Evolutionary conservation across 2,113 vertebrate species (phyloP).

Genomic region (Xiphophorus maculatus): DNA sequence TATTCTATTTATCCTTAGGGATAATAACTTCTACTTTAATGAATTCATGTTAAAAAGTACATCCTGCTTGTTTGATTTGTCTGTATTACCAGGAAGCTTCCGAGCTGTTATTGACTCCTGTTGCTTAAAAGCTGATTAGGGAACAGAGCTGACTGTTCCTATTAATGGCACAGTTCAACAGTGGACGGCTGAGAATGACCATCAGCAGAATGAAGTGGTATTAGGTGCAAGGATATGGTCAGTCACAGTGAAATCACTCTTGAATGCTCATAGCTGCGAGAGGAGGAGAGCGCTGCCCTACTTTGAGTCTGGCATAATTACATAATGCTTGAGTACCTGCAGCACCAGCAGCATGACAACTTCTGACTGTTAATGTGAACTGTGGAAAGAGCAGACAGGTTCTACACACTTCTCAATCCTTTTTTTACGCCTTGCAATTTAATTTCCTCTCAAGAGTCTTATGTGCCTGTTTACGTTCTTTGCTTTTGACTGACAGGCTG

Average conservation of each 20-base stretch:
- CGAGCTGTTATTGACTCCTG: conserved; percentile 6
- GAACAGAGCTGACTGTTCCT: background rate
- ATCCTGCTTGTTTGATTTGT: background rate
- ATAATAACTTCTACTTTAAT: background rate
- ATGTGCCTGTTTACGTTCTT: conserved; percentile 23
- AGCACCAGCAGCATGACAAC: conserved; percentile 62
- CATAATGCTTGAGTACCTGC: conserved; percentile 75
- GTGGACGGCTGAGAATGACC: conserved; percentile 21
- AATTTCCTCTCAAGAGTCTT: conserved; percentile 33
- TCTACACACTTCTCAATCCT: conserved; percentile 32
- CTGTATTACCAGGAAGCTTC: background rate
- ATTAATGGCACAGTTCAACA: conserved; percentile 16
- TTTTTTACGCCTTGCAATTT: conserved; percentile 33
- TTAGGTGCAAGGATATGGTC: conserved; percentile 50
- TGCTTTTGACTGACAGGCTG: conserved; percentile 1
- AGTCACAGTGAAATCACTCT: conserved; percentile 52
- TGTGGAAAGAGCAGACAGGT: conserved; percentile 34
- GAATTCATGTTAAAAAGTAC: background rate
- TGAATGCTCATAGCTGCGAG: conserved; percentile 50
- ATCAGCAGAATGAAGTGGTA: conserved; percentile 39
- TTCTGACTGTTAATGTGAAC: conserved; percentile 58
- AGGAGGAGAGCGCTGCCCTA: conserved; percentile 66
- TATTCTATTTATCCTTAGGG: background rate
- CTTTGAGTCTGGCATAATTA: conserved; percentile 71
- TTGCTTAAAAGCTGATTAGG: conserved; percentile 23